Conservation (phyloP, 2,797 vertebrate genomes). For the Eulemur coronatus region DNA sequence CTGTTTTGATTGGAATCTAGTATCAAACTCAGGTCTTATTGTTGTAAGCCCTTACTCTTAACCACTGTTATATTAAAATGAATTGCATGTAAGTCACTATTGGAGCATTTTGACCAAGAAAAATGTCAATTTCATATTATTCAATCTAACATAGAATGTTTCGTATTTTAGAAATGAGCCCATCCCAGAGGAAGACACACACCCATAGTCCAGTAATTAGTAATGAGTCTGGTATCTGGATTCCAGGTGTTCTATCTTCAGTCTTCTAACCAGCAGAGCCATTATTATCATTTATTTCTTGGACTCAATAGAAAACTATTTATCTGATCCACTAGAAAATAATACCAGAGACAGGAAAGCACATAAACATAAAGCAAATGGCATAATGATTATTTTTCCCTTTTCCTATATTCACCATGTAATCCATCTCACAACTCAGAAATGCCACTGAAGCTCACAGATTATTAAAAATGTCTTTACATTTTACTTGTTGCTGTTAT, state of each 20-base stretch:
- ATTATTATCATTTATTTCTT: slow-evolving; percentile 29
- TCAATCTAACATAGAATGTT: background rate
- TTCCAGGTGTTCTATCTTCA: background rate
- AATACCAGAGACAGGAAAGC: background rate
- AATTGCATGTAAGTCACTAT: background rate
- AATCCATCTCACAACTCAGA: background rate
- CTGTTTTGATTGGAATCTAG: background rate
- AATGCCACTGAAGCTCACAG: background rate
- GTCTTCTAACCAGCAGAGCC: background rate
- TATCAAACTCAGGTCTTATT: background rate
- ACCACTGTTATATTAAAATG: background rate
- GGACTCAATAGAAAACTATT: slow-evolving; percentile 18
- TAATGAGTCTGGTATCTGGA: background rate
- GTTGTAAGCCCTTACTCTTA: background rate
- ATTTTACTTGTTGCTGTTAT: background rate
- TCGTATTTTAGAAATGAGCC: background rate
- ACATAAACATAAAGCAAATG: background rate
- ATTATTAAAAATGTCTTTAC: background rate
- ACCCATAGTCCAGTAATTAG: background rate
- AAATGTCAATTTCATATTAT: background rate
- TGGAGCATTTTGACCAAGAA: slow-evolving; percentile 13
- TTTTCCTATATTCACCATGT: background rate
- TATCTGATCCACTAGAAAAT: slow-evolving; percentile 16
- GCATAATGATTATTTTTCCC: background rate
- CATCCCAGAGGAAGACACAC: background rate